phyloP scores from a whole-genome alignment of 1,140 invertebrate genomes.

The Drosophila bocqueti region DNA sequence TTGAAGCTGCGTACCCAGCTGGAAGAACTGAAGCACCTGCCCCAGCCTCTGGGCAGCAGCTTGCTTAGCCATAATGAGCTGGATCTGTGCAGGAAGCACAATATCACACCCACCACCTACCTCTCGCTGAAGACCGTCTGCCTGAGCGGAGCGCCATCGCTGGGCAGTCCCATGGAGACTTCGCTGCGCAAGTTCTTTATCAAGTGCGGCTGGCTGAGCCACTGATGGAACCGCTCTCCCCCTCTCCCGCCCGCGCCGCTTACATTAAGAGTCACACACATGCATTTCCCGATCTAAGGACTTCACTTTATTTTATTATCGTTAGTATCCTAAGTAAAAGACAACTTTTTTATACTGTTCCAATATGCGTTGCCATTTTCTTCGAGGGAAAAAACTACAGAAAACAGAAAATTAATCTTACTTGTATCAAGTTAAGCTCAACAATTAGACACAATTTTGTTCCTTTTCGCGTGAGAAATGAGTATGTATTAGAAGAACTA shows the following conservation, averaged over 20 bases:
- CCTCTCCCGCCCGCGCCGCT: neutral
- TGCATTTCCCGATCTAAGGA: constrained; percentile 59
- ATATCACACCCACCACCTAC: constrained; percentile 87
- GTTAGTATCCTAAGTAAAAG: constrained; percentile 47
- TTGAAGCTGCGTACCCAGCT: constrained; percentile 73
- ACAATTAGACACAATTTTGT: constrained; percentile 37
- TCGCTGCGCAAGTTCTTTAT: constrained; percentile 83
- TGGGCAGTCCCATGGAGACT: constrained; percentile 76
- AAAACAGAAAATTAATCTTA: constrained; percentile 41
- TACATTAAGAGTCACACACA: constrained; percentile 8
- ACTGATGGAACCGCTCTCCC: constrained; percentile 35
- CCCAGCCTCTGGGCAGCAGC: constrained; percentile 74
- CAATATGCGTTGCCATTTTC: constrained; percentile 62
- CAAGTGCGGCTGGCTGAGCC: constrained; percentile 84
- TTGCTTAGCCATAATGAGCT: constrained; percentile 85
- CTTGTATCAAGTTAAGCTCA: constrained; percentile 77
- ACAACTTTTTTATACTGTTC: constrained; percentile 64
- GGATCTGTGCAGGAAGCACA: constrained; percentile 86
- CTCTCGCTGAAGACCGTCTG: constrained; percentile 87
- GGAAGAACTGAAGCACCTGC: constrained; percentile 73
- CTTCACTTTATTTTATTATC: constrained; percentile 59
- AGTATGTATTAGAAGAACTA: constrained; percentile 48
- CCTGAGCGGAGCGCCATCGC: constrained; percentile 78
- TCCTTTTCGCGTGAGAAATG: constrained; percentile 49
- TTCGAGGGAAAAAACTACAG: constrained; percentile 47